Conservation (phyloP, 1,140 invertebrate species). For the Meteorus sp. region DNA sequence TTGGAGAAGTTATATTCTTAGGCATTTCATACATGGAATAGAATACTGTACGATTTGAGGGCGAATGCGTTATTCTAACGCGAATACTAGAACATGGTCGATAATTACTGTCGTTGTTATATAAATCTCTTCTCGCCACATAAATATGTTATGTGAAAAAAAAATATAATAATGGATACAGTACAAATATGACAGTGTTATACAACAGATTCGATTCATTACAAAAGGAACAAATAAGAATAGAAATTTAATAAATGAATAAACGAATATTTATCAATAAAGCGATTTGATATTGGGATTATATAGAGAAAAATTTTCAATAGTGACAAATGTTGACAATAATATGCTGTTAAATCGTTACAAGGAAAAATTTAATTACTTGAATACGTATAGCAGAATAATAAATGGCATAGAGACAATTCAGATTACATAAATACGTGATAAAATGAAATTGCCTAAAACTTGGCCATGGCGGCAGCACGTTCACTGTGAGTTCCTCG, state of each 20-base stretch:
- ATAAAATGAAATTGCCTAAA: slow-evolving; percentile 62
- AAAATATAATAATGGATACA: too few species aligned
- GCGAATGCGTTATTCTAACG: background rate
- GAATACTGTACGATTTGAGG: background rate
- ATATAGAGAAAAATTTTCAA: too few species aligned
- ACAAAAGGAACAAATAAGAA: background rate
- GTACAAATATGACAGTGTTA: too few species aligned
- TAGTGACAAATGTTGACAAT: too few species aligned
- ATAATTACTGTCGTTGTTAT: background rate
- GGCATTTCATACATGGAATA: slow-evolving; percentile 24
- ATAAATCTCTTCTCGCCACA: too few species aligned
- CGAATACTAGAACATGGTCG: background rate
- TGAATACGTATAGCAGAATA: slow-evolving; percentile 38
- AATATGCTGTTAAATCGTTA: slow-evolving; percentile 22
- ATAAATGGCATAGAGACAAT: slow-evolving; percentile 51
- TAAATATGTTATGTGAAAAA: too few species aligned
- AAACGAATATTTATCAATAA: background rate
- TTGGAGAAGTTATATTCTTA: slow-evolving; percentile 19
- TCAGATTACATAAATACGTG: slow-evolving; percentile 58
- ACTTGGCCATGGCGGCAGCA: slow-evolving; percentile 59
- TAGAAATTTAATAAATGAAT: background rate
- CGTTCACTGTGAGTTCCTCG: slow-evolving; percentile 59
- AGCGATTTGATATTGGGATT: slow-evolving; percentile 1
- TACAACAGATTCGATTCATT: too few species aligned
- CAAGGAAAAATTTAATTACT: slow-evolving; percentile 30